These are phyloP conservation scores for Eupithecia exiguata DNA, from an alignment of 2,888 invertebrate genomes.

Conservation along the genomic window DNA sequence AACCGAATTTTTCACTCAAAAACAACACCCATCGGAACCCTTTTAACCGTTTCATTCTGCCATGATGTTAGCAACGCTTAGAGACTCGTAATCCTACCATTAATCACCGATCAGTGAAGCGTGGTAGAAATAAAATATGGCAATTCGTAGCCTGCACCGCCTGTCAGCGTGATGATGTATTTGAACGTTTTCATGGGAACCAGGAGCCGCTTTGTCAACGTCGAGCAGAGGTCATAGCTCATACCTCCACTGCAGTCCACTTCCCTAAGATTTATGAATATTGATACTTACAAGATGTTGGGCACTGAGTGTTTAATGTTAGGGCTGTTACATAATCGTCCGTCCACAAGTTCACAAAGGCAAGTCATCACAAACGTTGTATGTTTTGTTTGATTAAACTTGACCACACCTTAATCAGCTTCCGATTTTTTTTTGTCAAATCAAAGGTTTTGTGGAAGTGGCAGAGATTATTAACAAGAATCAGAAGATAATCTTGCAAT, in stretches of 20 bases:
- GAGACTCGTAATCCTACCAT: constrained; percentile 62
- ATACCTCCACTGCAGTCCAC: constrained; percentile 53
- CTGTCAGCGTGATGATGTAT: constrained; percentile 81
- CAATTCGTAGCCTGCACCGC: constrained; percentile 73
- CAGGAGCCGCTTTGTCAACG: constrained; percentile 80
- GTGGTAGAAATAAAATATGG: constrained; percentile 81
- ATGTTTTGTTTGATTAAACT: background rate
- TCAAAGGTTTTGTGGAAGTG: background rate
- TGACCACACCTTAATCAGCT: background rate
- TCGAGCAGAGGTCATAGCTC: constrained; percentile 79
- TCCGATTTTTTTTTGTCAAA: no score
- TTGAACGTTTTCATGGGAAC: constrained; percentile 81
- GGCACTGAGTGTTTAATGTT: constrained; percentile 29
- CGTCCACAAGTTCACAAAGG: background rate
- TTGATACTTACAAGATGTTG: constrained; percentile 49
- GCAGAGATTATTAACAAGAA: background rate
- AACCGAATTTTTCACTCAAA: constrained; percentile 14
- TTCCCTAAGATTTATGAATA: constrained; percentile 58
- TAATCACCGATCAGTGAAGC: constrained; percentile 76
- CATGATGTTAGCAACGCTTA: constrained; percentile 42
- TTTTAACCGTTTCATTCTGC: constrained; percentile 41
- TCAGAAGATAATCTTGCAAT: background rate
- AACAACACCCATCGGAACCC: constrained; percentile 19
- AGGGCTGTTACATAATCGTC: background rate
- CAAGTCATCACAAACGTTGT: background rate